Evolutionary conservation across 2,888 invertebrate species (phyloP).

Genomic region (Hecatera dysodea): DNA sequence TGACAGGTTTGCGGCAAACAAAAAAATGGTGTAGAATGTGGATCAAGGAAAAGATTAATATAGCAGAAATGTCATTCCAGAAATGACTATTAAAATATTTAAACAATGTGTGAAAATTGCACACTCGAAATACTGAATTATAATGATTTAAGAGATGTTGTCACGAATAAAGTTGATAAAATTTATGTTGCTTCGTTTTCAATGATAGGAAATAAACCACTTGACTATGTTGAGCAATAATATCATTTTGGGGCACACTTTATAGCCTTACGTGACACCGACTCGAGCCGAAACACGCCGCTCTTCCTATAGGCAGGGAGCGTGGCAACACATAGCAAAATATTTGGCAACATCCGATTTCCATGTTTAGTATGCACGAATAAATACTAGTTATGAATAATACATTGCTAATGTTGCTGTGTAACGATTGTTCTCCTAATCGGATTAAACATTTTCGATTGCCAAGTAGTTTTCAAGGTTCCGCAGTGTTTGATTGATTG

Average conservation of each 20-base stretch:
- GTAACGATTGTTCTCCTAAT: conserved; percentile 33
- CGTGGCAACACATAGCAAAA: conserved; percentile 43
- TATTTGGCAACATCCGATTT: conserved; percentile 56
- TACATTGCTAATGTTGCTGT: conserved; percentile 15
- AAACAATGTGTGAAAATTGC: background rate
- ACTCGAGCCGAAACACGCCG: conserved; percentile 25
- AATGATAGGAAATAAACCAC: conserved; percentile 33
- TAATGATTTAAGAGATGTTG: background rate
- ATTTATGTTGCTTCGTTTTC: conserved; percentile 7
- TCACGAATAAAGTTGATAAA: conserved; percentile 5
- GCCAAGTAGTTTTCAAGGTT: conserved; percentile 1
- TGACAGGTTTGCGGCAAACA: conserved; percentile 10
- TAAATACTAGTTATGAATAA: conserved; percentile 55
- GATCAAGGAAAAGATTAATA: background rate
- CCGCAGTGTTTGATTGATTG: background rate
- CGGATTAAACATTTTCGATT: background rate
- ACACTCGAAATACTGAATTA: background rate
- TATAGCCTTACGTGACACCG: conserved; percentile 37
- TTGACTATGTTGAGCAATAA: conserved; percentile 36
- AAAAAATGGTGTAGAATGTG: background rate
- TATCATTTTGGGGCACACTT: conserved; percentile 30
- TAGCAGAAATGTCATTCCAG: too few relatives aligned
- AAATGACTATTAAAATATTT: background rate
- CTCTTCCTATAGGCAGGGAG: conserved; percentile 14
- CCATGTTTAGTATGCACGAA: conserved; percentile 34